Evolutionary conservation across 2,797 vertebrate genomes (phyloP), one percentile per base, ranked within the genome.

Genomic region (Pseudocheirus occidentalis): DNA sequence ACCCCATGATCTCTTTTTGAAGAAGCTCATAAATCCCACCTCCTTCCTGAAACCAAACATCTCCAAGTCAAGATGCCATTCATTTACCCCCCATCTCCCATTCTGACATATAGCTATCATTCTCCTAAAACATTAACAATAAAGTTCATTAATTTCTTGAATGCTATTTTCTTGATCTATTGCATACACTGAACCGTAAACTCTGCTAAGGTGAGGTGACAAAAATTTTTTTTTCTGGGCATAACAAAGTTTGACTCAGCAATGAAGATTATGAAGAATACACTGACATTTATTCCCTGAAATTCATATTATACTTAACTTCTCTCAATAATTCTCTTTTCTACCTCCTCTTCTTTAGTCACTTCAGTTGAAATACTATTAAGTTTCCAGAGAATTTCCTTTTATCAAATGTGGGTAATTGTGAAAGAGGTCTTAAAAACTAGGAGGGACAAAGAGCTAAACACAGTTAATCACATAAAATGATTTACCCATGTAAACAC

Each of bases 401-500:
- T 10, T 93, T 87, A 53, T 93, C 12, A n/a, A 97, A 90, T 1
- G 93, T 59, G 91, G 1, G 54, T 56, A 50, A 91, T 46, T 93
- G 94, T 59, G 90, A 96, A 96, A 66, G 29, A 40, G 66, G 0
- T 92, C 55, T 34, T 94, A 55, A 16, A 97, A 93, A 7, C 92
- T 21, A 94, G 46, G 95, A 2, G n/a, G 50, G 10, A 91, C 90
- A 95, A 95, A 96, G 1, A 96, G 34, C 21, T 91, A 81, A 94
- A 90, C 40, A 16, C 55, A 90, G 12, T 96, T 93, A 97, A 5
- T 92, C 95, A 90, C 28, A 92, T 52, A 27, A 87, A 28, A 92
- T 93, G 59, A 94, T 94, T 73, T 96, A 58, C 55, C 91, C 90
- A 73, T 96, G 28, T 87, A 96, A 96, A 94, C 5, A 91, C 31